A percentile compares a stretch with the other conserved stretches of the same genome.
Evolutionary conservation across 2,113 vertebrate species (phyloP).

Genomic region (Centrocercus urophasianus): DNA sequence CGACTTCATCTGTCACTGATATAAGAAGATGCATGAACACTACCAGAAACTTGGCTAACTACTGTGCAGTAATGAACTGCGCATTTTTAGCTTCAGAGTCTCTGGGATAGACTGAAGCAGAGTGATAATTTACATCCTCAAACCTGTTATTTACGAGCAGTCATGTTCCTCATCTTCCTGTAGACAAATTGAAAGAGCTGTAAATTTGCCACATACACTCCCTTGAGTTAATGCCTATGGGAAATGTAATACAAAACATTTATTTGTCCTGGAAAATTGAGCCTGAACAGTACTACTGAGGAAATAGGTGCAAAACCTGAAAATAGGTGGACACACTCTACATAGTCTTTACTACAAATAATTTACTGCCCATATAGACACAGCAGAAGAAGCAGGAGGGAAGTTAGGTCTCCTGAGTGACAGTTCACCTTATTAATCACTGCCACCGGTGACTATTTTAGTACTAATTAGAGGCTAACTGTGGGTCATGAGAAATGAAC

Average conservation of each 20-base stretch:
- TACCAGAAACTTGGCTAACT: slow-evolving; percentile 8
- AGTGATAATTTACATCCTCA: slow-evolving; percentile 26
- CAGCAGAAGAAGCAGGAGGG: background rate
- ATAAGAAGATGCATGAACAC: background rate
- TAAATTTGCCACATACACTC: slow-evolving; percentile 31
- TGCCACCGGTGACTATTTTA: slow-evolving; percentile 19
- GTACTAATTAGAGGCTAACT: slow-evolving; percentile 25
- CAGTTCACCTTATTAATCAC: slow-evolving; percentile 46
- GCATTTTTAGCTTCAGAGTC: slow-evolving; percentile 16
- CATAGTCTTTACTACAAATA: background rate
- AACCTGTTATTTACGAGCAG: slow-evolving; percentile 56
- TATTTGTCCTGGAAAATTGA: background rate
- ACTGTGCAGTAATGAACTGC: slow-evolving; percentile 24
- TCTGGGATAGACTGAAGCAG: slow-evolving; percentile 3
- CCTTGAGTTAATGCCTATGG: slow-evolving; percentile 33
- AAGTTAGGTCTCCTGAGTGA: background rate
- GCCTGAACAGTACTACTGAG: background rate
- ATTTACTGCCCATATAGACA: background rate
- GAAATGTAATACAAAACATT: slow-evolving; percentile 36
- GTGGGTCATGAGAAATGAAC: background rate
- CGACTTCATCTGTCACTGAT: background rate
- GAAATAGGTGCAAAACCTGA: background rate
- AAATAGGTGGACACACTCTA: background rate
- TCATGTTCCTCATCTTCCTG: slow-evolving; percentile 18
- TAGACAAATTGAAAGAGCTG: slow-evolving; percentile 40